phyloP scores from a whole-genome alignment of 2,113 vertebrate genomes.

The Labeo rohita region DNA sequence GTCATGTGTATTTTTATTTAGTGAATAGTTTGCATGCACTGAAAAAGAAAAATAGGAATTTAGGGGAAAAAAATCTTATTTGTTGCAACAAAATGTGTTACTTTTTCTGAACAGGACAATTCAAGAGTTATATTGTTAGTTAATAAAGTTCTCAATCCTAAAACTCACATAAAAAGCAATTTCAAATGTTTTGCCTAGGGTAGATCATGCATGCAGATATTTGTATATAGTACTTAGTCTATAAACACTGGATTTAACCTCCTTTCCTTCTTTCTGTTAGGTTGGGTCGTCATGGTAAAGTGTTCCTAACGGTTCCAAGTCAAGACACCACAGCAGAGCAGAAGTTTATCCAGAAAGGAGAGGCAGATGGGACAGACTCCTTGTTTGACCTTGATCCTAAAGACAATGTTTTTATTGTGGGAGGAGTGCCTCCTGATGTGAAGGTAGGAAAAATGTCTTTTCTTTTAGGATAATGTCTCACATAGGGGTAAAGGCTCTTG shows the following conservation, averaged over 20 bases:
- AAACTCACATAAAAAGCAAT: not conserved
- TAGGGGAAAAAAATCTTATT: too few relatives aligned
- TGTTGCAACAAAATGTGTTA: too few relatives aligned
- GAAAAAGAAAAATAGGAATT: too few relatives aligned
- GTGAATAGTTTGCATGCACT: too few relatives aligned
- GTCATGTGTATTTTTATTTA: too few relatives aligned
- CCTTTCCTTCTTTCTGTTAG: conserved; percentile 66
- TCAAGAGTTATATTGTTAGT: not conserved
- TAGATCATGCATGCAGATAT: not conserved
- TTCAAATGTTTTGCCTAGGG: not conserved
- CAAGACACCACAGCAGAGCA: conserved; percentile 88
- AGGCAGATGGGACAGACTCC: conserved; percentile 82
- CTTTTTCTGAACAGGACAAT: not conserved
- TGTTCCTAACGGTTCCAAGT: conserved; percentile 92
- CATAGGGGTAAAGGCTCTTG: too few relatives aligned
- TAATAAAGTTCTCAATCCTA: not conserved
- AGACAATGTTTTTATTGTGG: conserved; percentile 90
- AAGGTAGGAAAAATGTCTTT: conserved; percentile 64
- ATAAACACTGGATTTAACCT: conserved; percentile 4
- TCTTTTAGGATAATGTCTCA: not conserved
- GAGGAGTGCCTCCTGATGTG: conserved; percentile 85
- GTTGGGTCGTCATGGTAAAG: conserved; percentile 91
- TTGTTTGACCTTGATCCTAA: conserved; percentile 87
- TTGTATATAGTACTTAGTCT: not conserved
- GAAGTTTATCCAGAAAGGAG: conserved; percentile 97